phyloP scores from a whole-genome alignment of 2,797 vertebrate species.

The Neosilurus mollespiculum region DNA sequence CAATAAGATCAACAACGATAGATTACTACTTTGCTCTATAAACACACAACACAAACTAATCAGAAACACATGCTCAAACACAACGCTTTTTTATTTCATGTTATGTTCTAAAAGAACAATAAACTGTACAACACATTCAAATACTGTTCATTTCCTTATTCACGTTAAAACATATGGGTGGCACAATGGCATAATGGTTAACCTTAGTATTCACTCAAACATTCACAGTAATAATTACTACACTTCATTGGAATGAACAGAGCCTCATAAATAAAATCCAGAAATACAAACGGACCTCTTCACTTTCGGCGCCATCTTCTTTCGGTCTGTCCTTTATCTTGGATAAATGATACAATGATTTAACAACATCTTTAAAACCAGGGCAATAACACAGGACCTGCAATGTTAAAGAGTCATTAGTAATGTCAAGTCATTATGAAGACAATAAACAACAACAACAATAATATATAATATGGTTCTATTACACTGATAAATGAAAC shows the following conservation, averaged over 20 bases:
- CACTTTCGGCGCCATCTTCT: slow-evolving; percentile 71
- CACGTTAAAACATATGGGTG: too few relatives aligned
- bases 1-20: background rate
- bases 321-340: slow-evolving; percentile 79
- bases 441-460: background rate
- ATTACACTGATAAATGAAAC: background rate
- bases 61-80: background rate
- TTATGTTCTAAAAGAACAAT: too few relatives aligned
- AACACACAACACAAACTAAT: background rate
- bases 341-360: slow-evolving; percentile 81
- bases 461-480: background rate
- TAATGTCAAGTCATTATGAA: slow-evolving; percentile 23
- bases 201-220: background rate
- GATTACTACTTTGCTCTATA: background rate
- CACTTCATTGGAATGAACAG: background rate
- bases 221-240: background rate
- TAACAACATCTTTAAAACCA: slow-evolving; percentile 89
- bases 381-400: slow-evolving; percentile 96
- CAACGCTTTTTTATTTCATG: background rate
- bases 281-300: slow-evolving; percentile 58
- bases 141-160: background rate
- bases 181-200: too few relatives aligned
- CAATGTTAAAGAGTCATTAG: slow-evolving; percentile 25
- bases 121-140: background rate
- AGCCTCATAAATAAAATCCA: background rate